These are phyloP conservation scores for Takifugu ocellatus DNA, from an alignment of 2,797 vertebrate species.

Conservation along the genomic window DNA sequence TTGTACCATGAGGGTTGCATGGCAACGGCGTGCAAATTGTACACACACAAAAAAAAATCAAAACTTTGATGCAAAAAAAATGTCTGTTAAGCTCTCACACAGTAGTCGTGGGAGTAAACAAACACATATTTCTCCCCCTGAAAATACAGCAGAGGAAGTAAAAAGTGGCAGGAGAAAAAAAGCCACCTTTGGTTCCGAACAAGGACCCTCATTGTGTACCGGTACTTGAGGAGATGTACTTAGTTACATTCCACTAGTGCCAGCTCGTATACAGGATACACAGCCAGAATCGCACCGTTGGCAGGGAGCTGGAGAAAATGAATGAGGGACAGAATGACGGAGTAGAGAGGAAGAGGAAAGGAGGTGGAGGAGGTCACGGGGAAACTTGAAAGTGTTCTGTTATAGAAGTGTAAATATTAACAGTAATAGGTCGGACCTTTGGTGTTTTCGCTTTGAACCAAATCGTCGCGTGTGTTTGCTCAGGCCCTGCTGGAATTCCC, in stretches of 20 bases:
- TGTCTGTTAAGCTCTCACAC: background rate
- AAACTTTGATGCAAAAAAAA: background rate
- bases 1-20: background rate
- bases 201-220: background rate
- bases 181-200: background rate
- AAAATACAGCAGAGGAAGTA: background rate
- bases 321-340: slow-evolving; percentile 39
- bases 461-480: slow-evolving; percentile 59
- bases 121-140: background rate
- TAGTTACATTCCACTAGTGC: slow-evolving; percentile 5
- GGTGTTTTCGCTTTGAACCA: slow-evolving; percentile 51
- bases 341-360: slow-evolving; percentile 38
- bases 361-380: slow-evolving; percentile 35
- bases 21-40: too few species aligned
- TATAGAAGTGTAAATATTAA: slow-evolving; percentile 74
- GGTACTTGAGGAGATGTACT: background rate
- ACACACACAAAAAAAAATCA: too few species aligned
- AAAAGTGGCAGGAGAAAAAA: background rate
- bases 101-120: background rate
- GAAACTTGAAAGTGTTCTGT: slow-evolving; percentile 66
- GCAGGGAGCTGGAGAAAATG: slow-evolving; percentile 32
- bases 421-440: slow-evolving; percentile 54
- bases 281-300: slow-evolving; percentile 19
- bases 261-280: slow-evolving; percentile 41
- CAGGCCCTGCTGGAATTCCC: slow-evolving; percentile 70